Evolutionary conservation across 2,888 invertebrate genomes (phyloP).

Genomic region (Luperina testacea): DNA sequence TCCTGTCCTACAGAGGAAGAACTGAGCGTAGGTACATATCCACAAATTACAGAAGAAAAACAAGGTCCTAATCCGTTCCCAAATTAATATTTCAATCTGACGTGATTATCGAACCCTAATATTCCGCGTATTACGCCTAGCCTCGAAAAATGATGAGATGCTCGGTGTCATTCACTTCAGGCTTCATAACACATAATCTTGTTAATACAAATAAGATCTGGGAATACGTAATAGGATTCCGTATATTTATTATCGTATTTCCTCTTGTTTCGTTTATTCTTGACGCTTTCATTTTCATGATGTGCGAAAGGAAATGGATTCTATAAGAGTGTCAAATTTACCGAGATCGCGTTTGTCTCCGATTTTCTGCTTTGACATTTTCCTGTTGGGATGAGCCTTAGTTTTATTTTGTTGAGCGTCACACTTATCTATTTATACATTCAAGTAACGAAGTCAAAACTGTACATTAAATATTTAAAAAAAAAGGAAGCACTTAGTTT

Average conservation of each 20-base stretch:
- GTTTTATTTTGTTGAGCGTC: conserved; percentile 4
- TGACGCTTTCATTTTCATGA: conserved; percentile 56
- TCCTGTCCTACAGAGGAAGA: neutral
- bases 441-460: neutral
- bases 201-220: conserved; percentile 68
- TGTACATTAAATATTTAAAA: neutral
- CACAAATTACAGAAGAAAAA: neutral
- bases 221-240: conserved; percentile 65
- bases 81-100: conserved; percentile 48
- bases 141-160: conserved; percentile 62
- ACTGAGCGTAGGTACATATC: neutral
- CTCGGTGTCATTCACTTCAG: conserved; percentile 59
- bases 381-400: neutral
- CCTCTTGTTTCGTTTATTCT: conserved; percentile 60
- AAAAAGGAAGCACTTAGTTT: neutral
- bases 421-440: neutral
- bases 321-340: conserved; percentile 45
- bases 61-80: conserved; percentile 4
- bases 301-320: conserved; percentile 47
- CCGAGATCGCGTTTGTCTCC: conserved; percentile 14
- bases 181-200: conserved; percentile 65
- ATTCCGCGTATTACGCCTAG: conserved; percentile 51
- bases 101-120: conserved; percentile 50
- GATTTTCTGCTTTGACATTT: conserved; percentile 25
- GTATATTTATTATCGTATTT: conserved; percentile 59